Percentiles rank a stretch among this genome's conserved stretches.
Conservation (phyloP, 1,140 invertebrate genomes). For the Drosophila funebris region DNA sequence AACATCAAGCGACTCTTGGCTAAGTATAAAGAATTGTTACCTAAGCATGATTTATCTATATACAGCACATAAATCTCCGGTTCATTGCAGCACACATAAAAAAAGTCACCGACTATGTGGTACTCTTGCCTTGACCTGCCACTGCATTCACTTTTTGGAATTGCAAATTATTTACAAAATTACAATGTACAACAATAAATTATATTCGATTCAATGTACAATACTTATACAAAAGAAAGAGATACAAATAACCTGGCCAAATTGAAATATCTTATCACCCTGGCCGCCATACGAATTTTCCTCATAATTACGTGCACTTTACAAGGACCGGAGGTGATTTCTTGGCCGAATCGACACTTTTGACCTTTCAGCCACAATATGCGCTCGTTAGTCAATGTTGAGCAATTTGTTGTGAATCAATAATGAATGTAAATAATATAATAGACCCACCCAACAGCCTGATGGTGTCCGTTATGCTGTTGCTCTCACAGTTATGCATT, state of each 20-base stretch:
- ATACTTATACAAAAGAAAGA: too few relatives aligned
- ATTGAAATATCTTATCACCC: constrained; percentile 14
- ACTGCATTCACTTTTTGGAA: too few relatives aligned
- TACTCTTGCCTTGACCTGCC: constrained; percentile 7
- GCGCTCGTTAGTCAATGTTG: constrained; percentile 73
- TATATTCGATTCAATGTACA: too few relatives aligned
- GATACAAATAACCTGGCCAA: neutral
- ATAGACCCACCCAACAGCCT: constrained; percentile 40
- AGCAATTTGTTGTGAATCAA: constrained; percentile 78
- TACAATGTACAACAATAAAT: too few relatives aligned
- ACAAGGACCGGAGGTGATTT: neutral
- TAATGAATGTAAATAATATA: constrained; percentile 82
- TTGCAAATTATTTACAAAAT: too few relatives aligned
- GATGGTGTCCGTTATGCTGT: constrained; percentile 12
- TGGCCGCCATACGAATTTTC: constrained; percentile 19
- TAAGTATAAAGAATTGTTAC: constrained; percentile 75
- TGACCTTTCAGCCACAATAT: constrained; percentile 76
- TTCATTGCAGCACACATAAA: neutral
- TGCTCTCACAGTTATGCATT: neutral
- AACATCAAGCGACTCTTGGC: constrained; percentile 19
- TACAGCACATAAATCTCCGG: constrained; percentile 65
- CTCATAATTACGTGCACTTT: constrained; percentile 58
- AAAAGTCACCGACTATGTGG: neutral
- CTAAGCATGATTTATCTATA: constrained; percentile 74
- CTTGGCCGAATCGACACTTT: constrained; percentile 45